Conservation (phyloP, 2,113 vertebrate genomes). For the Pelmatolapia mariae region DNA sequence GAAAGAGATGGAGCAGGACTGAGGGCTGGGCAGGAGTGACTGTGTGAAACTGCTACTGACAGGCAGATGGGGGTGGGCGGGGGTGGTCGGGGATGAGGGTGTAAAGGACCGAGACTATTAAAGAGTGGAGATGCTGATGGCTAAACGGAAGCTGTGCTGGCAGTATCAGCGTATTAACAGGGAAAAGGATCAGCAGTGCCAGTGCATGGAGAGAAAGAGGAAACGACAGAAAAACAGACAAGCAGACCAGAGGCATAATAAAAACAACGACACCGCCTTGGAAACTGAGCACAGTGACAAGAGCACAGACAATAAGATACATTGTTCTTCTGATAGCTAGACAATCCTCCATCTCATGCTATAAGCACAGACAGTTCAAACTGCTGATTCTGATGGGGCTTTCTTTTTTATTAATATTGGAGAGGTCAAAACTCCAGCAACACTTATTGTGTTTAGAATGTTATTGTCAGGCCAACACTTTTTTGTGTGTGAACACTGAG, state of each 20-base stretch:
- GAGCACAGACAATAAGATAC: background rate
- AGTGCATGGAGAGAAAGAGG: background rate
- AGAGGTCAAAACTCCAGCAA: background rate
- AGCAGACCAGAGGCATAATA: background rate
- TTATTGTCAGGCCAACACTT: background rate
- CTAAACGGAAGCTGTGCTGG: background rate
- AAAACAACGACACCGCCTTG: conserved; percentile 3
- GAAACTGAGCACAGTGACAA: background rate
- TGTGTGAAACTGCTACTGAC: conserved; percentile 48
- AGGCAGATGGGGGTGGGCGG: conserved; percentile 14
- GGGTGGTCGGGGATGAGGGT: background rate
- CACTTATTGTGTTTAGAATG: background rate
- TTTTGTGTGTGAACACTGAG: background rate
- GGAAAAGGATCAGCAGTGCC: background rate
- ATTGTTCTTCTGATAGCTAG: background rate
- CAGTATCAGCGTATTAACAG: conserved; percentile 4
- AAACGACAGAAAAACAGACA: background rate
- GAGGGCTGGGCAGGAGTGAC: conserved; percentile 16
- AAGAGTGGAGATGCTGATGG: background rate
- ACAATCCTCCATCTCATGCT: background rate
- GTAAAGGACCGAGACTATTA: conserved; percentile 12
- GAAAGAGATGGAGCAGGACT: conserved; percentile 1
- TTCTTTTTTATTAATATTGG: background rate
- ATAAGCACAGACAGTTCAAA: background rate
- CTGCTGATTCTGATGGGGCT: background rate